These are phyloP conservation scores for Apeltes quadracus DNA, from an alignment of 2,113 vertebrate species.

Conservation along the genomic window DNA sequence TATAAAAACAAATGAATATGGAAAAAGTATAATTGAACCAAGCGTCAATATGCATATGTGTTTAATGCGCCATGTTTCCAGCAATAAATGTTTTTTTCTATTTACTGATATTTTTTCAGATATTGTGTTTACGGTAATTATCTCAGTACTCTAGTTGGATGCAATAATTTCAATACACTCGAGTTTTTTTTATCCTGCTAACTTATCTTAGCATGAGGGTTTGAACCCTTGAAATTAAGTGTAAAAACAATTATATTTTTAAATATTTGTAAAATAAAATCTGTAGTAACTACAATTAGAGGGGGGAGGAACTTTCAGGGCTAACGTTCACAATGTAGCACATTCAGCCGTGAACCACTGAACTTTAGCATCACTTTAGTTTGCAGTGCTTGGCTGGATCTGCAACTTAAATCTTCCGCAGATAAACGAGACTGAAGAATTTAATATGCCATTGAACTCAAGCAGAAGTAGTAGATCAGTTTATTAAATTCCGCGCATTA, in stretches of 20 bases:
- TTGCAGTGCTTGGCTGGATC: background rate
- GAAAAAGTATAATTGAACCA: no score
- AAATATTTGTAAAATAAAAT: no score
- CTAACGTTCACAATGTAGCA: no score
- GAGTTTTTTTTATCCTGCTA: background rate
- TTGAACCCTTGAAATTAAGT: background rate
- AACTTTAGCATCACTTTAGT: no score
- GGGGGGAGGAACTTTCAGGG: no score
- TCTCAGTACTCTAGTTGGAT: background rate
- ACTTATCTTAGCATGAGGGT: background rate
- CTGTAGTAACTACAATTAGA: no score
- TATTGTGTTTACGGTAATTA: background rate
- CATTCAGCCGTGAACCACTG: no score
- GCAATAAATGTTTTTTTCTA: conserved; percentile 69
- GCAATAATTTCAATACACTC: background rate
- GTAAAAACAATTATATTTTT: no score
- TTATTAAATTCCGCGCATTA: background rate
- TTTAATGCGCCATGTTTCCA: conserved; percentile 55
- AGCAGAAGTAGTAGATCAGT: background rate
- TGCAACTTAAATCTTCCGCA: background rate
- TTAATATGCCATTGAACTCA: background rate
- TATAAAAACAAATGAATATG: conserved; percentile 26
- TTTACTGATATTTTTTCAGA: conserved; percentile 25
- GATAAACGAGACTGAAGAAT: background rate
- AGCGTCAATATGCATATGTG: no score